phyloP scores from a whole-genome alignment of 2,113 vertebrate genomes.

The Corydoras sp. region DNA sequence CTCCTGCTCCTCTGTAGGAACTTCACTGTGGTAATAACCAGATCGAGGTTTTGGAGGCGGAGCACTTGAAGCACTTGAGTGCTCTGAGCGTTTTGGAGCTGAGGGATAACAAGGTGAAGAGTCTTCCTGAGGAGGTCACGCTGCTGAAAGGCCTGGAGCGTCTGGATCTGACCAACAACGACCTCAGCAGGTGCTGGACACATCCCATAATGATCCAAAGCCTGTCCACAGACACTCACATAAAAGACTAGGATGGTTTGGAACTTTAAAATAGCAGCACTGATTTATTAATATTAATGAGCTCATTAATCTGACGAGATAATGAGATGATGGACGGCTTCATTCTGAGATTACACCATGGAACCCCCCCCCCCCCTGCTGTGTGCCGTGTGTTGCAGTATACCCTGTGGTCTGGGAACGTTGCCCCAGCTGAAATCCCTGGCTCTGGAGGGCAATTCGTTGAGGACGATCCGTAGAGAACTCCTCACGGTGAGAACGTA shows the following conservation, averaged over 20 bases:
- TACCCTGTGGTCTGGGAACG: slow-evolving; percentile 79
- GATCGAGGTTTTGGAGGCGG: slow-evolving; percentile 71
- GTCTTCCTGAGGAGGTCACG: slow-evolving; percentile 77
- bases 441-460: slow-evolving; percentile 85
- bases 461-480: slow-evolving; percentile 86
- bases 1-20: slow-evolving; percentile 65
- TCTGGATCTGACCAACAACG: slow-evolving; percentile 90
- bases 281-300: no score
- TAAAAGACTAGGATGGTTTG: no score
- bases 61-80: slow-evolving; percentile 73
- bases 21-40: slow-evolving; percentile 90
- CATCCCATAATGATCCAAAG: neutral
- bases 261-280: no score
- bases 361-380: slow-evolving; percentile 28
- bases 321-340: no score
- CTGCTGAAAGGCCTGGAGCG: slow-evolving; percentile 77
- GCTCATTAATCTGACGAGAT: no score
- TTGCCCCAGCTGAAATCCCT: slow-evolving; percentile 82
- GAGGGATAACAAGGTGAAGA: slow-evolving; percentile 88
- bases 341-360: neutral
- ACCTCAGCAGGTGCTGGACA: slow-evolving; percentile 74
- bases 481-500: slow-evolving; percentile 74
- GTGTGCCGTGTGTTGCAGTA: slow-evolving; percentile 62
- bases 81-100: slow-evolving; percentile 82
- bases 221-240: no score